A percentile compares a stretch with the other conserved stretches of the same genome.
Evolutionary conservation across 2,888 invertebrate species (phyloP).

Genomic region (Hirudinaria manillensis): DNA sequence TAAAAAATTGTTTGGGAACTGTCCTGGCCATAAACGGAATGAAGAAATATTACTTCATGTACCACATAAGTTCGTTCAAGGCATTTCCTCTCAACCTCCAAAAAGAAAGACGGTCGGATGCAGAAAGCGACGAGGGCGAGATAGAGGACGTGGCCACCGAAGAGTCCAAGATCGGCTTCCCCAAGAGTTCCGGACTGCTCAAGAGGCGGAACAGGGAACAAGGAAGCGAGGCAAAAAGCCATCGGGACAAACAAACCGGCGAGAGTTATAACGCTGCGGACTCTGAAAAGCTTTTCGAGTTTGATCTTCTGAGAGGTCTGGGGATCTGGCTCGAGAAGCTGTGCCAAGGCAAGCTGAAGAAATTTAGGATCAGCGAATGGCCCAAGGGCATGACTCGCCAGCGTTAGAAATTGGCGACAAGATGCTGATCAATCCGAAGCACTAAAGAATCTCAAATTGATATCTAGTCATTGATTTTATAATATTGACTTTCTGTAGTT

Average conservation of each 20-base stretch:
- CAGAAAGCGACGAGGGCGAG: slow-evolving; percentile 14
- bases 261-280: slow-evolving; percentile 39
- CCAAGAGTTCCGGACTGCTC: not conserved
- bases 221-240: not conserved
- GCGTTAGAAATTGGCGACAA: not conserved
- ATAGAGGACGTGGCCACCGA: not conserved
- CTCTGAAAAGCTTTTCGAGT: slow-evolving; percentile 42
- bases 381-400: slow-evolving; percentile 57
- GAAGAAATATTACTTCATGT: slow-evolving; percentile 95
- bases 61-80: slow-evolving; percentile 60
- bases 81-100: not conserved
- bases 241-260: not conserved
- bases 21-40: slow-evolving; percentile 92
- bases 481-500: no score
- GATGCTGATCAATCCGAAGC: no score
- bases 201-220: not conserved
- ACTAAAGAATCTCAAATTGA: no score
- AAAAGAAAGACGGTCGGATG: not conserved
- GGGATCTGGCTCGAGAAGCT: slow-evolving; percentile 93
- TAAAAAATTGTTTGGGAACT: slow-evolving; percentile 67
- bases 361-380: slow-evolving; percentile 95
- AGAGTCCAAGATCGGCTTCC: slow-evolving; percentile 3
- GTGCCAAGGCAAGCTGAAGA: slow-evolving; percentile 89
- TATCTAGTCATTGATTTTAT: no score
- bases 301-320: slow-evolving; percentile 66